Evolutionary conservation across 2,888 invertebrate species (phyloP), one percentile per base, ranked within the genome.

Genomic region (Thyatira batis): DNA sequence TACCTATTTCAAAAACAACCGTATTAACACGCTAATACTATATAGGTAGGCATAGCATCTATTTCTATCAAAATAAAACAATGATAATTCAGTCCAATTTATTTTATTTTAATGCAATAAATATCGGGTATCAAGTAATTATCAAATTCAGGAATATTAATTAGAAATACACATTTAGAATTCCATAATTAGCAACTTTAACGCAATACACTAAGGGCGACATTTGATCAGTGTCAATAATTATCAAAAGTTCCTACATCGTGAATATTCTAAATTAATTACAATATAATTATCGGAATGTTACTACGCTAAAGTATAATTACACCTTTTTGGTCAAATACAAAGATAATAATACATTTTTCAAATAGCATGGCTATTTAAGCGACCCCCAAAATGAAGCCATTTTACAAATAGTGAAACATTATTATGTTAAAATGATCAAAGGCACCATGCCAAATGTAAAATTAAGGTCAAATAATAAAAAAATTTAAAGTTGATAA

Each of bases 81-180:
- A 64, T 30, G 56, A 60, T 69, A 68, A 60, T 55, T 74, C 71
- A 77, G 72, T 73, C 69, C 60, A 73, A 71, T 70, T 67, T 45
- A n/a, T 64, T 72, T 75, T 76, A 73, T 73, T 76, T 65, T 62
- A 64, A 75, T 55, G 58, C 54, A 67, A 67, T 69, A 61, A 71
- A 75, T 74, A 72, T 64, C 65, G 50, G 63, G 50, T 64, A 65
- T 57, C 1, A n/a, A n/a, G 17, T 53, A 45, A 45, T 44, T 52
- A 60, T 57, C 53, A 60, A 67, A 60, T 61, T 61, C 54, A 60
- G 60, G 46, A 52, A 62, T 59, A 51, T 23, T 39, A 55, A 17
- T 25, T 50, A 51, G 44, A 53, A 27, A 33, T 49, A 11, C 23
- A 55, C 54, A 51, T 54, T 48, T 20, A 43, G 44, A 49, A 55